Evolutionary conservation across 1,140 invertebrate species (phyloP).

Genomic region (Eupeodes corollae): DNA sequence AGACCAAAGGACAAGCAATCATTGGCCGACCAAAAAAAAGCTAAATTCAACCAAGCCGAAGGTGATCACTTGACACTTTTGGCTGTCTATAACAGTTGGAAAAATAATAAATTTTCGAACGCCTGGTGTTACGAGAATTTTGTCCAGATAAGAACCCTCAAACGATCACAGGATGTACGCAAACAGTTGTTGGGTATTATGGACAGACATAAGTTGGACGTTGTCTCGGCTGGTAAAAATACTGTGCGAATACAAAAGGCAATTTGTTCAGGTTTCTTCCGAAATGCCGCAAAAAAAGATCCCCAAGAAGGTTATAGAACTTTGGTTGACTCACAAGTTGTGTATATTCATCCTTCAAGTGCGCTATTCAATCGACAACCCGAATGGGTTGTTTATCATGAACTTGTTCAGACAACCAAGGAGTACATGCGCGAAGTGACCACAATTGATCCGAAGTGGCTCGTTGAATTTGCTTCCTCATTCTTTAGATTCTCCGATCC

Average conservation of each 20-base stretch:
- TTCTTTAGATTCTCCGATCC: conserved; percentile 99
- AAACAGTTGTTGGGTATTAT: conserved; percentile 97
- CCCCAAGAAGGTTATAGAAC: conserved; percentile 98
- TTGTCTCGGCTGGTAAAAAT: conserved; percentile 92
- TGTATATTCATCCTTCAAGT: conserved; percentile 98
- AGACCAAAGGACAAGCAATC: conserved; percentile 94
- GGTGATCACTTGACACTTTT: conserved; percentile 95
- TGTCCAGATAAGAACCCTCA: conserved; percentile 93
- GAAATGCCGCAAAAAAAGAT: conserved; percentile 98
- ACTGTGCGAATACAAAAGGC: conserved; percentile 94
- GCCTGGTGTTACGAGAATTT: conserved; percentile 99
- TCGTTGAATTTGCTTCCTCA: conserved; percentile 97
- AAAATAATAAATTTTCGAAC: conserved; percentile 97
- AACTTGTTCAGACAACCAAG: conserved; percentile 97
- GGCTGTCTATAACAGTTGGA: conserved; percentile 99
- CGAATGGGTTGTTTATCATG: conserved; percentile 99
- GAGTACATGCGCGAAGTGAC: conserved; percentile 99
- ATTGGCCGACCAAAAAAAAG: conserved; percentile 96
- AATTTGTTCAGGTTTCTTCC: conserved; percentile 97
- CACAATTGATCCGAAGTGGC: conserved; percentile 97
- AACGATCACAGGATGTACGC: conserved; percentile 94
- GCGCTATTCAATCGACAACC: conserved; percentile 96
- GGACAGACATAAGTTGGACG: conserved; percentile 96
- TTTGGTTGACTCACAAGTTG: conserved; percentile 93
- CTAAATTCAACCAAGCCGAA: conserved; percentile 97